These are phyloP conservation scores for Germaria angustata DNA, from an alignment of 2,888 invertebrate species.

Conservation along the genomic window DNA sequence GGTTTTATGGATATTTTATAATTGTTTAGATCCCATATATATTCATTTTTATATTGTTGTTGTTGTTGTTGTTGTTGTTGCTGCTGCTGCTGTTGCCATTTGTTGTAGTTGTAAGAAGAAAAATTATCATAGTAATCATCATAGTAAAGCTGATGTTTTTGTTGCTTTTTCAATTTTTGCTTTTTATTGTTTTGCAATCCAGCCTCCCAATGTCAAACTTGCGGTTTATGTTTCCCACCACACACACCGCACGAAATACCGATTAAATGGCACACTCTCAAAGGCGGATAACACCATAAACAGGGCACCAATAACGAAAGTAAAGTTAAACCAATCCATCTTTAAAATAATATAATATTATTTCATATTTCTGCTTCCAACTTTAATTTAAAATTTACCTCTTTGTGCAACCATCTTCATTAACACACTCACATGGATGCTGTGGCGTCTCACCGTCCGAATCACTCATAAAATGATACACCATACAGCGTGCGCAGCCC, in stretches of 20 bases:
- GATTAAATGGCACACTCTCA: conserved; percentile 91
- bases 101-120: conserved; percentile 54
- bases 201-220: conserved; percentile 80
- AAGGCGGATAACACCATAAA: conserved; percentile 95
- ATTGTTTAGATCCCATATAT: conserved; percentile 55
- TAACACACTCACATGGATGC: conserved; percentile 90
- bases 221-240: conserved; percentile 88
- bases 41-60: conserved; percentile 52
- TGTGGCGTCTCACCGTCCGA: conserved; percentile 92
- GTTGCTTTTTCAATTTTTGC: conserved; percentile 27
- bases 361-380: neutral
- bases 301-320: conserved; percentile 94
- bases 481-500: conserved; percentile 91
- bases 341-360: neutral
- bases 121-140: conserved; percentile 48
- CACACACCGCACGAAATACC: conserved; percentile 90
- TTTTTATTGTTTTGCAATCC: conserved; percentile 73
- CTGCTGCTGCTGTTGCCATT: conserved; percentile 66
- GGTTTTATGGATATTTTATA: conserved; percentile 23
- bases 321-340: conserved; percentile 91
- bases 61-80: conserved; percentile 49
- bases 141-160: conserved; percentile 41
- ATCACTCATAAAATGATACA: conserved; percentile 96
- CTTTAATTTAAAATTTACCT: conserved; percentile 79
- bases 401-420: conserved; percentile 87